Conservation (phyloP, 2,888 invertebrate species). For the Drosophila recens region DNA sequence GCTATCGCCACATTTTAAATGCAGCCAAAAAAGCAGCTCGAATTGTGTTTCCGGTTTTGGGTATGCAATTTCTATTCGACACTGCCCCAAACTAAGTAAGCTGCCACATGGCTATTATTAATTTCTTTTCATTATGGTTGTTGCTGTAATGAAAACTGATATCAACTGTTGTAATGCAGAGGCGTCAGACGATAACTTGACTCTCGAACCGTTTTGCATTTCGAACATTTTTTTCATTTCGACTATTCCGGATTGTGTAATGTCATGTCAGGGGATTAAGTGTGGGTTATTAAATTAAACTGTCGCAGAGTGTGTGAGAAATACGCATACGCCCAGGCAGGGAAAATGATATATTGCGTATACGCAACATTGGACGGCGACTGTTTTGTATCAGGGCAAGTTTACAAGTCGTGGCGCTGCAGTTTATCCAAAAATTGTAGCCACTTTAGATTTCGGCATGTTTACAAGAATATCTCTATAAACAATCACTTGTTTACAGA, state of each 20-base stretch:
- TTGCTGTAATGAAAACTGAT: conserved; percentile 5
- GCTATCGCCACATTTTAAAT: conserved; percentile 64
- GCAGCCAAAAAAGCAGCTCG: conserved; percentile 59
- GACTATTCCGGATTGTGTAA: conserved; percentile 47
- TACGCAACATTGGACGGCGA: conserved; percentile 52
- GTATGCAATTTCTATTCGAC: conserved; percentile 61
- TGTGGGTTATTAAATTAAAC: conserved; percentile 24
- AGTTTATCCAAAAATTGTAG: conserved; percentile 28
- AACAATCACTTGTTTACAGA: conserved; percentile 64
- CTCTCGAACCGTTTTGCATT: conserved; percentile 17
- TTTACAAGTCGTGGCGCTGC: conserved; percentile 31
- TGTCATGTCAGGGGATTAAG: not conserved
- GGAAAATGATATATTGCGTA: conserved; percentile 50
- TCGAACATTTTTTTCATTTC: conserved; percentile 1
- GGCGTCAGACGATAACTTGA: conserved; percentile 35
- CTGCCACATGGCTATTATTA: conserved; percentile 28
- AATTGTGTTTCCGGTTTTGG: conserved; percentile 75
- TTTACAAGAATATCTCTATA: conserved; percentile 50
- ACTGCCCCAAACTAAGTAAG: conserved; percentile 3
- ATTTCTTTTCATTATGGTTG: conserved; percentile 1
- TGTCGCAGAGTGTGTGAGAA: conserved; percentile 30
- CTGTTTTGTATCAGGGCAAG: conserved; percentile 35
- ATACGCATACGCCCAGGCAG: conserved; percentile 54
- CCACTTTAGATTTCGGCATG: conserved; percentile 52
- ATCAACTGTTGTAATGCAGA: conserved; percentile 33